Percentiles rank a stretch among this genome's conserved stretches.
Evolutionary conservation across 2,888 invertebrate genomes (phyloP).

Genomic region (Laspeyria flexula): DNA sequence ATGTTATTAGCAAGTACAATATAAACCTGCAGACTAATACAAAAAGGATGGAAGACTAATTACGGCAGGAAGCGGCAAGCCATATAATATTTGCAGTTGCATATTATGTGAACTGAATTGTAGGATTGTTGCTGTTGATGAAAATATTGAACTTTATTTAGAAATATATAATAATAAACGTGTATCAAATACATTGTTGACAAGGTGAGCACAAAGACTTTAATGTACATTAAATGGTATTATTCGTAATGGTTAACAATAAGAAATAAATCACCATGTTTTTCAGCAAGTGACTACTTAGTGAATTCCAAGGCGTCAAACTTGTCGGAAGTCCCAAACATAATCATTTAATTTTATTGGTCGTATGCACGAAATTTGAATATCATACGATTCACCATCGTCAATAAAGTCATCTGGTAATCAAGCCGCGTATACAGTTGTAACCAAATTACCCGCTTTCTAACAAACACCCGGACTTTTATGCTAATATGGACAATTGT

Average conservation of each 20-base stretch:
- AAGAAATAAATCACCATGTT: constrained; percentile 41
- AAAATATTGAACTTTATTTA: too few relatives aligned
- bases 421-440: constrained; percentile 73
- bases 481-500: constrained; percentile 82
- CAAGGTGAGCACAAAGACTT: constrained; percentile 27
- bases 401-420: constrained; percentile 72
- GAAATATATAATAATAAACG: too few relatives aligned
- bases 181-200: too few relatives aligned
- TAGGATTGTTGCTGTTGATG: too few relatives aligned
- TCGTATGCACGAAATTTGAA: constrained; percentile 66
- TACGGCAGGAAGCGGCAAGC: too few relatives aligned
- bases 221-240: constrained; percentile 6
- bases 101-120: too few relatives aligned
- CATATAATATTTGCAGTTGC: too few relatives aligned
- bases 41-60: too few relatives aligned
- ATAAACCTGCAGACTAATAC: too few relatives aligned
- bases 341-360: constrained; percentile 73
- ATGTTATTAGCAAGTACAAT: too few relatives aligned
- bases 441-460: constrained; percentile 86
- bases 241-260: constrained; percentile 24
- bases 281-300: constrained; percentile 41
- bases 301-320: constrained; percentile 49
- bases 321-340: constrained; percentile 74
- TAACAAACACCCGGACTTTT: constrained; percentile 84
- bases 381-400: constrained; percentile 62